Evolutionary conservation across 1,140 invertebrate species (phyloP).

Genomic region (Planococcus citri): DNA sequence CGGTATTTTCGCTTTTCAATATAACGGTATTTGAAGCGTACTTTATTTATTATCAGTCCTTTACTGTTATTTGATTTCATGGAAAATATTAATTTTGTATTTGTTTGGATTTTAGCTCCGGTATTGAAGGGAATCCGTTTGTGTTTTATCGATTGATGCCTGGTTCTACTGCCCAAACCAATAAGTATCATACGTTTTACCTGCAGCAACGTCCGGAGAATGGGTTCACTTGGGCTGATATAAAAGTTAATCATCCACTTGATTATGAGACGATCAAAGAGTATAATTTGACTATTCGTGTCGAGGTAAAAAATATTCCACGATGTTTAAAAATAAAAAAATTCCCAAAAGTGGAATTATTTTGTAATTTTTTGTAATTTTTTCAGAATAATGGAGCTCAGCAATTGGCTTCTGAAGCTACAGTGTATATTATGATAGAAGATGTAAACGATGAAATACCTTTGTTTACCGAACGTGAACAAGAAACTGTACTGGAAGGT

Average conservation of each 20-base stretch:
- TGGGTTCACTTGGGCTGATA: constrained; percentile 83
- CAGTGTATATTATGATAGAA: constrained; percentile 82
- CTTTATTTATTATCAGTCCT: too few species aligned
- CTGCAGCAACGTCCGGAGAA: constrained; percentile 82
- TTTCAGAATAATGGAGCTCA: constrained; percentile 85
- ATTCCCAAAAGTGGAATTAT: too few species aligned
- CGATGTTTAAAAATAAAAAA: too few species aligned
- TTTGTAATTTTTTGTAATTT: too few species aligned
- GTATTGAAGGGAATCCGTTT: constrained; percentile 87
- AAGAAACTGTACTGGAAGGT: constrained; percentile 86
- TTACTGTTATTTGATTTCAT: too few species aligned
- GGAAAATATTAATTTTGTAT: too few species aligned
- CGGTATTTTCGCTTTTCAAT: too few species aligned
- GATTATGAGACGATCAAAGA: constrained; percentile 92
- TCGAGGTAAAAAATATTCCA: constrained; percentile 74
- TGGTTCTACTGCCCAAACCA: constrained; percentile 85
- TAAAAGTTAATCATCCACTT: constrained; percentile 89
- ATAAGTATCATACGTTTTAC: constrained; percentile 91
- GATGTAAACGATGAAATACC: constrained; percentile 96
- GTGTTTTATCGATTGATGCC: constrained; percentile 90
- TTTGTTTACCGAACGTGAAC: constrained; percentile 83
- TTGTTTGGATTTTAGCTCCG: constrained; percentile 51
- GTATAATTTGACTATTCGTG: constrained; percentile 89
- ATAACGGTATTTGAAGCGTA: too few species aligned
- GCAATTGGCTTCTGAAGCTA: constrained; percentile 85